Conservation (phyloP, 2,113 vertebrate species). For the Aix galericulata region DNA sequence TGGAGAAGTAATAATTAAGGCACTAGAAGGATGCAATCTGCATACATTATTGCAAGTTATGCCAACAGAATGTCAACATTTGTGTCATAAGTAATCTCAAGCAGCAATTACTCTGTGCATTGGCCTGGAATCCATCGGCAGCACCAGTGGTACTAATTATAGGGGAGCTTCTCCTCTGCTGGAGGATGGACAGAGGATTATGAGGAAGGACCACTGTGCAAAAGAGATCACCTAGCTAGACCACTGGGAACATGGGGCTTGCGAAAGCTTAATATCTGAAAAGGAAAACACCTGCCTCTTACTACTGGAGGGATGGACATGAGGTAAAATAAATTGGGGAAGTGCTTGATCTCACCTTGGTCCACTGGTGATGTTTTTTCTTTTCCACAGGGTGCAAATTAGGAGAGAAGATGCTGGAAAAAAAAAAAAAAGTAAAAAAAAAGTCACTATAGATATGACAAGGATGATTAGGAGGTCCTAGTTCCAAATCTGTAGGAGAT, state of each 20-base stretch:
- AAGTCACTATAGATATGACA: not conserved
- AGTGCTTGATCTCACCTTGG: not conserved
- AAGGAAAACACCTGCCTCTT: not conserved
- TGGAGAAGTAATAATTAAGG: constrained; percentile 80
- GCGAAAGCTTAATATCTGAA: not conserved
- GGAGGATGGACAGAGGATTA: not conserved
- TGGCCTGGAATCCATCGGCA: constrained; percentile 63
- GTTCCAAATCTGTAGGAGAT: not conserved
- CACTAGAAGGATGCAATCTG: constrained; percentile 81
- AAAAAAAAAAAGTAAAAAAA: not conserved
- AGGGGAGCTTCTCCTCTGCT: constrained; percentile 7
- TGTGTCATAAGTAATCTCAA: constrained; percentile 79
- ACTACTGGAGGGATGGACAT: not conserved
- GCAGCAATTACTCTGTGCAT: constrained; percentile 73
- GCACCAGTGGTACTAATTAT: constrained; percentile 34
- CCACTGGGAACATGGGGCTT: not conserved
- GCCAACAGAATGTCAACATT: constrained; percentile 86
- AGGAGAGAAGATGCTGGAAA: not conserved
- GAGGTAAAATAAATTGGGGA: not conserved
- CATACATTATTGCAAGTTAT: constrained; percentile 85
- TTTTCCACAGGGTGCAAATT: not conserved
- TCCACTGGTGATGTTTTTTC: not conserved
- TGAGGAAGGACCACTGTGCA: not conserved
- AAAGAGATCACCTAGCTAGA: not conserved
- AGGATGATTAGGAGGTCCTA: not conserved